Percentiles rank a stretch among this genome's conserved stretches.
Conservation (phyloP, 64 coral and sea anemone species). For the Montipora sp. region DNA sequence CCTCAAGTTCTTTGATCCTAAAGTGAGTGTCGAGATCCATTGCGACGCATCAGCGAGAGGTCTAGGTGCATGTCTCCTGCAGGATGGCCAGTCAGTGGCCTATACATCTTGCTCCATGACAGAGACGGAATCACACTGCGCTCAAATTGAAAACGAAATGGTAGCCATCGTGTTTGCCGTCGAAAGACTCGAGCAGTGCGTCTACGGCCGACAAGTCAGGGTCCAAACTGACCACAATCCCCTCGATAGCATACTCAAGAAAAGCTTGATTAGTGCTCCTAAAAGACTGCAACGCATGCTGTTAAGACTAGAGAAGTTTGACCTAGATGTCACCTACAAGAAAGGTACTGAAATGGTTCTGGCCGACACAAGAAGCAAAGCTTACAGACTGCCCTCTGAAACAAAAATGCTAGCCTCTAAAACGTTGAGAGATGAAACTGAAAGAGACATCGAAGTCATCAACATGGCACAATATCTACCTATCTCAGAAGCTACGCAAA, state of each 20-base stretch:
- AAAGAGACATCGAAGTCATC: slow-evolving; percentile 25
- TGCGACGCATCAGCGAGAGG: slow-evolving; percentile 66
- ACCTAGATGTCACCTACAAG: slow-evolving; percentile 48
- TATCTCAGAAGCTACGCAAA: not conserved
- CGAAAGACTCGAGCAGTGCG: slow-evolving; percentile 42
- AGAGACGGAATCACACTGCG: slow-evolving; percentile 15
- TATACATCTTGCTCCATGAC: slow-evolving; percentile 64
- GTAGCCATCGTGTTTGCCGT: slow-evolving; percentile 27
- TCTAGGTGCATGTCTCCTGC: slow-evolving; percentile 43
- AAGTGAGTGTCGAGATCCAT: not conserved
- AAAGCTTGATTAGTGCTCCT: slow-evolving; percentile 46
- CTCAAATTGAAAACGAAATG: slow-evolving; percentile 69
- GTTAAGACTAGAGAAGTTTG: slow-evolving; percentile 58
- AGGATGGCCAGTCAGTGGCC: slow-evolving; percentile 43
- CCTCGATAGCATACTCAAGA: slow-evolving; percentile 63
- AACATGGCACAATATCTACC: slow-evolving; percentile 44
- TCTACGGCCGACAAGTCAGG: slow-evolving; percentile 15
- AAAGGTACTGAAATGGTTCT: not conserved
- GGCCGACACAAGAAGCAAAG: slow-evolving; percentile 29
- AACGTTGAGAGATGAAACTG: slow-evolving; percentile 18
- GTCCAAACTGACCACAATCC: slow-evolving; percentile 70
- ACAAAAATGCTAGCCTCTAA: not conserved
- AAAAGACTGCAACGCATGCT: slow-evolving; percentile 65
- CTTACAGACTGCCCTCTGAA: not conserved
- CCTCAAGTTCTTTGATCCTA: slow-evolving; percentile 5